Conservation (phyloP, 2,888 invertebrate species). For the Tridacna gigas region DNA sequence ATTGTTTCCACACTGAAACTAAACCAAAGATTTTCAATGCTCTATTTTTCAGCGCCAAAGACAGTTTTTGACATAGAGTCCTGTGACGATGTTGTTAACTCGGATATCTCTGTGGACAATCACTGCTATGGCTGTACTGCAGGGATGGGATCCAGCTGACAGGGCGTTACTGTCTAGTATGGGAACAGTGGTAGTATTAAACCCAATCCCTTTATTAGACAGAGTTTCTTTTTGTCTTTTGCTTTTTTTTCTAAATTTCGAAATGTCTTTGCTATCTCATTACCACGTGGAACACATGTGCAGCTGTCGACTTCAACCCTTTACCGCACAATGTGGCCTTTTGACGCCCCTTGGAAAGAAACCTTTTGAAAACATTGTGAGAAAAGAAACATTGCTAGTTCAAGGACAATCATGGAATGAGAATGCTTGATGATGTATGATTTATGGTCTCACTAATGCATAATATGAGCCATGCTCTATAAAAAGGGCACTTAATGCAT, state of each 20-base stretch:
- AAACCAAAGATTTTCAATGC: too few species aligned
- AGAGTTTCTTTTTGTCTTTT: neutral
- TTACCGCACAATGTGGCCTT: too few species aligned
- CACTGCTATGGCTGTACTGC: constrained; percentile 77
- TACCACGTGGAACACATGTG: neutral
- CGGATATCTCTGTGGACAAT: constrained; percentile 67
- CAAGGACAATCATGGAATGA: too few species aligned
- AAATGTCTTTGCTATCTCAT: neutral
- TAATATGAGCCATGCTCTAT: too few species aligned
- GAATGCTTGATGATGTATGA: too few species aligned
- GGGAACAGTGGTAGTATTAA: constrained; percentile 13
- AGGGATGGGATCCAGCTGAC: constrained; percentile 79
- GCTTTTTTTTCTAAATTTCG: neutral
- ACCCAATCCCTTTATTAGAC: neutral
- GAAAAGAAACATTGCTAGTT: too few species aligned
- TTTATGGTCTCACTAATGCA: too few species aligned
- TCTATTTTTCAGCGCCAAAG: constrained; percentile 23
- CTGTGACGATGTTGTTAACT: constrained; percentile 60
- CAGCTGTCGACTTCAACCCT: too few species aligned
- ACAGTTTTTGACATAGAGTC: constrained; percentile 73
- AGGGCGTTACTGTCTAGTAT: constrained; percentile 71
- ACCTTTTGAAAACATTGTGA: too few species aligned
- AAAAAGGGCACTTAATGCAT: too few species aligned
- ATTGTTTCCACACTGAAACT: too few species aligned
- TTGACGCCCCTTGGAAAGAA: too few species aligned